Evolutionary conservation across 2,113 vertebrate genomes (phyloP), one percentile per base, ranked within the genome.

Genomic region (human): DNA sequence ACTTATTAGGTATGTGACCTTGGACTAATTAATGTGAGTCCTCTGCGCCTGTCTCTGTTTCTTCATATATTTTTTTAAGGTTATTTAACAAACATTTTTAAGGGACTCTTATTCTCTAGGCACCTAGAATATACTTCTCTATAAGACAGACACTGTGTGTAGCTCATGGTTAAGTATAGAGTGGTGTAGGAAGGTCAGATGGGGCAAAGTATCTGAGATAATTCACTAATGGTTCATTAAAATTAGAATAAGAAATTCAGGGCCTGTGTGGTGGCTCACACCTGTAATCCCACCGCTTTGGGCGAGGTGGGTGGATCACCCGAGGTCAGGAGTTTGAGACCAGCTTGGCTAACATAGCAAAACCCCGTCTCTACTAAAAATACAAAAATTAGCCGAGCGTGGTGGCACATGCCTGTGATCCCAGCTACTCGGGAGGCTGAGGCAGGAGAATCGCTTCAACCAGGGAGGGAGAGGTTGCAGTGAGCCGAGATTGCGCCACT

Each of bases 11-110:
- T 45, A 2, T 86, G 23, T 78, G 72, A 70, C 27, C 22, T 80
- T 95, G 43, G 8, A 13, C 64, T 75, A 59, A 45, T 70, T 73
- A 61, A 87, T 18, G 18, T 92, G 93, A 82, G 52, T 64, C 78
- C 17, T 95, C 59, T 86, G 64, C 52, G n/a, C 18, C 23, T 95
- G 4, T 81, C 23, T 91, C 1, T 72, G 3, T 93, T 89, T 75
- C 18, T 14, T 84, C 30, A 84, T 25, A 61, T 66, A 1, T 59
- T 79, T 83, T 81, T 72, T 73, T 8, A 72, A 55, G 10, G 0
- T 84, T 92, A 72, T 70, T 45, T 20, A 91, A 91, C 48, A 94
- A 70, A 68, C 88, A 61, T 79, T 92, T 95, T 85, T 40, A 95
- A 55, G 30, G 1, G 5, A 10, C 48, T 90, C 43, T 40, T 40